Percentiles rank a stretch among this genome's conserved stretches.
phyloP scores from a whole-genome alignment of 2,888 invertebrate species.

The Tipula lateralis region DNA sequence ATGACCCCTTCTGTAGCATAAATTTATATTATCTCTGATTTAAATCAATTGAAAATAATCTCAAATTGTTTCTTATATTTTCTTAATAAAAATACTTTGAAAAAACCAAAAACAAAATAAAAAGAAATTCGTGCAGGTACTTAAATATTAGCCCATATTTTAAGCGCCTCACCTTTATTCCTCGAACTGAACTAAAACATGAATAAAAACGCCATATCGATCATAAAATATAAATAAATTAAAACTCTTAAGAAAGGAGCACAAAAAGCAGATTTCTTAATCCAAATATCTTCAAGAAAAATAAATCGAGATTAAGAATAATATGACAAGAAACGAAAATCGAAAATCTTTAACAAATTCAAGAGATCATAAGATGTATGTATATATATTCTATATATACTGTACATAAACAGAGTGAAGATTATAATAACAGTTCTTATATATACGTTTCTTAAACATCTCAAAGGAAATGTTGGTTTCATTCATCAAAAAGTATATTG shows the following conservation, averaged over 20 bases:
- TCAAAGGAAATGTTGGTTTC: background rate
- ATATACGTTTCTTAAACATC: background rate
- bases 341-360: background rate
- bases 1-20: background rate
- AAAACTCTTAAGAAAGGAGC: background rate
- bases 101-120: too few species aligned
- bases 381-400: background rate
- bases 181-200: background rate
- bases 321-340: background rate
- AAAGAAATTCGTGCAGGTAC: background rate
- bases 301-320: conserved; percentile 11
- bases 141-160: background rate
- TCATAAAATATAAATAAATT: background rate
- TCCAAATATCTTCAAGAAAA: background rate
- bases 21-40: background rate
- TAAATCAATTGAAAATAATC: background rate
- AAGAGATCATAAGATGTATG: background rate
- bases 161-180: background rate
- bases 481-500: background rate
- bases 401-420: too few species aligned
- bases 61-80: background rate
- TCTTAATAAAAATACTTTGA: background rate
- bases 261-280: background rate
- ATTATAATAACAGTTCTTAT: background rate
- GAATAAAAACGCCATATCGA: background rate